A percentile compares a stretch with the other conserved stretches of the same genome.
phyloP scores from a whole-genome alignment of 2,888 invertebrate species.

The Globia sparganii region DNA sequence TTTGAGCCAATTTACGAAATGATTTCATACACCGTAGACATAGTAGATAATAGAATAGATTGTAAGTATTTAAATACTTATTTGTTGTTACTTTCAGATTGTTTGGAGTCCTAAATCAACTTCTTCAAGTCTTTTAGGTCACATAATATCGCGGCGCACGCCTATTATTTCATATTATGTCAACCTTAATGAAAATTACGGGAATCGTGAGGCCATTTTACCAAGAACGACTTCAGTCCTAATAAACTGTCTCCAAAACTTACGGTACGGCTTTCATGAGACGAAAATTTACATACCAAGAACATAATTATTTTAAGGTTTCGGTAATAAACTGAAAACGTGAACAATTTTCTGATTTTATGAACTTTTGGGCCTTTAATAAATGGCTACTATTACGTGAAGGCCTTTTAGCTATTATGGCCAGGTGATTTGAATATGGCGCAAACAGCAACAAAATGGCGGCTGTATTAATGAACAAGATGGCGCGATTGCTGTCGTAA shows the following conservation, averaged over 20 bases:
- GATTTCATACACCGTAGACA: slow-evolving; percentile 14
- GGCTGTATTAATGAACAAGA: slow-evolving; percentile 51
- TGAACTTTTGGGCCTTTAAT: slow-evolving; percentile 58
- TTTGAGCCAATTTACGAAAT: slow-evolving; percentile 38
- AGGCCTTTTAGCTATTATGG: slow-evolving; percentile 44
- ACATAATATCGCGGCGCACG: slow-evolving; percentile 5
- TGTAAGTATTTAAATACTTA: slow-evolving; percentile 8
- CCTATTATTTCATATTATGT: slow-evolving; percentile 49
- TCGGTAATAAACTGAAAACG: slow-evolving; percentile 49
- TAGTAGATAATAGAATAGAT: slow-evolving; percentile 16
- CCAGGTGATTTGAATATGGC: slow-evolving; percentile 61
- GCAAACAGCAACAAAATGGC: slow-evolving; percentile 58
- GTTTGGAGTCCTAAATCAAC: slow-evolving; percentile 22
- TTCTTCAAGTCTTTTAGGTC: slow-evolving; percentile 9
- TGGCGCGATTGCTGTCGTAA: slow-evolving; percentile 47
- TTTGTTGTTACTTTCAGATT: slow-evolving; percentile 7
- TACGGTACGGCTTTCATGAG: slow-evolving; percentile 40
- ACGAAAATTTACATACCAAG: slow-evolving; percentile 53
- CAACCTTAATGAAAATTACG: slow-evolving; percentile 50
- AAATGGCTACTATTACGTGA: slow-evolving; percentile 50
- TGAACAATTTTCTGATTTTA: slow-evolving; percentile 61
- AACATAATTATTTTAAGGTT: slow-evolving; percentile 56
- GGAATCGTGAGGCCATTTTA: slow-evolving; percentile 44
- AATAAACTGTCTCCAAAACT: slow-evolving; percentile 45
- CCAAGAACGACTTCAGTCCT: slow-evolving; percentile 31